Evolutionary conservation across 2,797 vertebrate species (phyloP).

Genomic region (Eulemur mongoz): DNA sequence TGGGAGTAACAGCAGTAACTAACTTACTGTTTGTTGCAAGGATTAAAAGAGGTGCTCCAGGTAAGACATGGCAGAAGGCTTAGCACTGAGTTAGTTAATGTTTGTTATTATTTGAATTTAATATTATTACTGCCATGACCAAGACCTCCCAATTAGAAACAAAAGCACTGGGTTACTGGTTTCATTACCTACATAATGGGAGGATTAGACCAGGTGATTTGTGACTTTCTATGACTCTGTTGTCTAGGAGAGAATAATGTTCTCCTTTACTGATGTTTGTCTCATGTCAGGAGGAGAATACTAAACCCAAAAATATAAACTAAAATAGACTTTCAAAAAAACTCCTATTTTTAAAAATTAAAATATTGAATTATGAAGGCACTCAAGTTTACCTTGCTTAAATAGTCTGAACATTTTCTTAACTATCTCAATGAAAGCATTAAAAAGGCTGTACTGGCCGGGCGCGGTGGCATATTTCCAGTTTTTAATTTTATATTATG

Average conservation of each 20-base stretch:
- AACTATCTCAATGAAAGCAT: not conserved
- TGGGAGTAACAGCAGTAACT: not conserved
- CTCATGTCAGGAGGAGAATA: not conserved
- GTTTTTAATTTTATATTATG: too few species aligned
- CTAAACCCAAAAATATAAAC: not conserved
- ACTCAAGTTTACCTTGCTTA: not conserved
- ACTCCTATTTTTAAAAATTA: not conserved
- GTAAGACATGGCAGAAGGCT: not conserved
- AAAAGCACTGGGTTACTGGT: not conserved
- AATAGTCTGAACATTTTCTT: not conserved
- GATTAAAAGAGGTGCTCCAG: not conserved
- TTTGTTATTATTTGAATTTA: not conserved
- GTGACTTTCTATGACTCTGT: not conserved
- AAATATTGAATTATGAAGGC: not conserved
- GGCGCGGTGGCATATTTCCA: too few species aligned
- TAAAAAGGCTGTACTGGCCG: not conserved
- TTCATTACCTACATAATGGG: not conserved
- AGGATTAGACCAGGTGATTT: not conserved
- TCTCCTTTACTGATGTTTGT: not conserved
- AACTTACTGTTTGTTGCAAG: not conserved
- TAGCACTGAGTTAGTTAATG: too few species aligned
- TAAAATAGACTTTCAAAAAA: not conserved
- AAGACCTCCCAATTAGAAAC: not conserved
- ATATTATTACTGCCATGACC: not conserved
- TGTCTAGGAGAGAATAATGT: not conserved